Conservation (phyloP, 2,888 invertebrate species). For the Limnephilus rhombicus region DNA sequence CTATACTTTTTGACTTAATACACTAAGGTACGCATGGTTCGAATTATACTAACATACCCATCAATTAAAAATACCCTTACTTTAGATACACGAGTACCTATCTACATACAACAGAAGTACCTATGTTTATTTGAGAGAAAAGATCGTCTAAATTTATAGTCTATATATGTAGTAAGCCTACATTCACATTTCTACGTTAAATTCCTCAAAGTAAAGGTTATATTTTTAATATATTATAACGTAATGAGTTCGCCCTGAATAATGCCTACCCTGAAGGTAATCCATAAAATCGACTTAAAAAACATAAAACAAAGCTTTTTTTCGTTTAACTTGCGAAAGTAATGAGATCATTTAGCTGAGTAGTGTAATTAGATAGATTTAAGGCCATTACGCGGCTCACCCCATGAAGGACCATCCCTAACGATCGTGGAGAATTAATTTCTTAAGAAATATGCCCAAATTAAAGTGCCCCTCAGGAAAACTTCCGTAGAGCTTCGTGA, state of each 20-base stretch:
- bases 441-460: constrained; percentile 55
- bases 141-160: no score
- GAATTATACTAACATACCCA: no score
- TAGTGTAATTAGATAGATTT: constrained; percentile 51
- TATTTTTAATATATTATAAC: neutral
- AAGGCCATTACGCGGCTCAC: constrained; percentile 22
- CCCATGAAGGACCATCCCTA: constrained; percentile 14
- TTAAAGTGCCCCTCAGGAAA: constrained; percentile 46
- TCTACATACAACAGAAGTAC: no score
- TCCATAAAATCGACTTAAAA: neutral
- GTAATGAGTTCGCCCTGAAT: neutral
- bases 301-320: neutral
- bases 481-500: constrained; percentile 43
- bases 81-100: no score
- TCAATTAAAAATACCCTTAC: no score
- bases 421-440: constrained; percentile 57
- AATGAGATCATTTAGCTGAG: constrained; percentile 26
- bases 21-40: no score
- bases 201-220: neutral
- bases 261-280: neutral
- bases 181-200: neutral
- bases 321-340: neutral
- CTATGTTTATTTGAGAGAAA: no score
- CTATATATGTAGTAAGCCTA: no score
- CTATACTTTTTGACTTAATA: no score